Evolutionary conservation across 2,888 invertebrate species (phyloP), one percentile per base, ranked within the genome.

Genomic region (Tachina grossa): DNA sequence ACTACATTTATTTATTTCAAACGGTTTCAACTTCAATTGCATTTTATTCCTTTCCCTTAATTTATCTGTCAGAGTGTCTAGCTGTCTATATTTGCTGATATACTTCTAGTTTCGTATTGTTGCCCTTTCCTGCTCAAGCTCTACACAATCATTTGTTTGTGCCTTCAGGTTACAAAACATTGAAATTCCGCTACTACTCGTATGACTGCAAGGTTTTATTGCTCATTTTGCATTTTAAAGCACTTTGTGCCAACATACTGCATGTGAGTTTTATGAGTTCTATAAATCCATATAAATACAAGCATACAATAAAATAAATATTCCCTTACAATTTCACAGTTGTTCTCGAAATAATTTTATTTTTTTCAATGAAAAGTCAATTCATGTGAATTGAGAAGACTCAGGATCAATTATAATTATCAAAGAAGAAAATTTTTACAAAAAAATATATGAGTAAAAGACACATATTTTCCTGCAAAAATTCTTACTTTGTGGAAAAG

Each of bases 211-310:
- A 71, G 65, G 55, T 74, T 84, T 74, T 81, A 85, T 81, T 77
- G 74, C 74, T 81, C 63, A 63, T 68, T 22, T 22, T 81, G 77
- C 84, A 55, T 47, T 78, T 85, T 68, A 81, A 74, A 72, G 74
- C 72, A 77, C 65, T 81, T 81, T 53, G 71, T 76, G 75, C 39
- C 74, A 49, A 59, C 49, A 19, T 59, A 5, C 1, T 41, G 4
- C 13, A 39, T 39, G 11, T 31, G 39, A 9, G 47, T 14, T 45
- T 4, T 31, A 31, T 31, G 6, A 31, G 61, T n/a, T 49, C 14
- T 71, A 63, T 22, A 10, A 41, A 51, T 57, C 9, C 6, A 51
- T 6, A 57, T 16, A 39, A 3, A 61, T 14, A 57, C 16, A 76
- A 14, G 49, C 45, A 14, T 10, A 19, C 39, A 10, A 1, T 1